phyloP scores from a whole-genome alignment of 2,888 invertebrate genomes.

The Ethmia dodecea region DNA sequence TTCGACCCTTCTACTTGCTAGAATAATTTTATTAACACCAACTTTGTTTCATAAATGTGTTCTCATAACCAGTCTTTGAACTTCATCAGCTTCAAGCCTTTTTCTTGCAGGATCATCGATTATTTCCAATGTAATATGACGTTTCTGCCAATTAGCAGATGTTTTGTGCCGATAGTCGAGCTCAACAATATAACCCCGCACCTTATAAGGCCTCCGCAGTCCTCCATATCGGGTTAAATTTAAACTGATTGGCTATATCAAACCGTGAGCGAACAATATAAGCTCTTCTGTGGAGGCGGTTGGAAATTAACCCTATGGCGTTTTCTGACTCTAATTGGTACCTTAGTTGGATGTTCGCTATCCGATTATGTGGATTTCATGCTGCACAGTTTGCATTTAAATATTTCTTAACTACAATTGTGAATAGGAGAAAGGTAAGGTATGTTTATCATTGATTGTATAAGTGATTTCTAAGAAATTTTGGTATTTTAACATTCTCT shows the following conservation, averaged over 20 bases:
- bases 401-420: no score
- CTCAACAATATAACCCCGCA: slow-evolving; percentile 40
- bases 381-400: no score
- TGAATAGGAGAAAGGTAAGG: no score
- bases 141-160: slow-evolving; percentile 61
- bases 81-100: no score
- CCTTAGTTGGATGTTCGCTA: slow-evolving; percentile 51
- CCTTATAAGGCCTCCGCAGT: slow-evolving; percentile 51
- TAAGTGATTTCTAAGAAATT: background rate
- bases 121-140: slow-evolving; percentile 50
- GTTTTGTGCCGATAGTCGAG: slow-evolving; percentile 39
- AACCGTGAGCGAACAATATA: slow-evolving; percentile 50
- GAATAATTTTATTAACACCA: no score
- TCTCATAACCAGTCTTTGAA: background rate
- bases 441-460: no score
- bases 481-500: slow-evolving; percentile 2
- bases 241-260: slow-evolving; percentile 59
- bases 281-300: slow-evolving; percentile 34
- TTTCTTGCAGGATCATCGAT: slow-evolving; percentile 31
- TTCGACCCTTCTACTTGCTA: no score
- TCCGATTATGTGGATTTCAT: no score
- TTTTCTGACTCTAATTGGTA: slow-evolving; percentile 55
- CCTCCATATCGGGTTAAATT: slow-evolving; percentile 59
- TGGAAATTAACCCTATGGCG: slow-evolving; percentile 42
- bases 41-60: no score